Evolutionary conservation across 2,888 invertebrate genomes (phyloP).

Genomic region (Lepidonotus clava): DNA sequence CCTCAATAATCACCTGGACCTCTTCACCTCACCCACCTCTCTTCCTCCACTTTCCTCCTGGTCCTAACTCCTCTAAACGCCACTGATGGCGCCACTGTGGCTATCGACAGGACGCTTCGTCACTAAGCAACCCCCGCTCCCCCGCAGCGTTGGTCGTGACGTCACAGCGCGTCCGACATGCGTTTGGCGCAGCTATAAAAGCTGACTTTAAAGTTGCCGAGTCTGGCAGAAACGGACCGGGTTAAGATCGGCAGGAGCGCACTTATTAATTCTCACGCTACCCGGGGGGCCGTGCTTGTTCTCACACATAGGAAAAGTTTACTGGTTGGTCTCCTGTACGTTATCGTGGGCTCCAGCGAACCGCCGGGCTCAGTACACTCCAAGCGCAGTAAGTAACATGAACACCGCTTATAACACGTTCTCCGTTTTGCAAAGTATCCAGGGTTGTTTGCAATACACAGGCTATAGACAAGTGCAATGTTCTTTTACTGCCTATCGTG

Average conservation of each 20-base stretch:
- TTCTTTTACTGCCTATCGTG: too few species aligned
- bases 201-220: not conserved
- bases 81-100: not conserved
- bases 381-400: slow-evolving; percentile 16
- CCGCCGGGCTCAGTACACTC: not conserved
- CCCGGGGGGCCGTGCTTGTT: not conserved
- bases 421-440: too few species aligned
- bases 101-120: not conserved
- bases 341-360: not conserved
- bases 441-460: too few species aligned
- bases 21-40: too few species aligned
- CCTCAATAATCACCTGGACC: too few species aligned
- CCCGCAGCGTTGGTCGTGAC: not conserved
- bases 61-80: not conserved
- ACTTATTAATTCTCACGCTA: not conserved
- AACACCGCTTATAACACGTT: too few species aligned
- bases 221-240: not conserved
- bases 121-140: not conserved
- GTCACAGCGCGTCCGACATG: not conserved
- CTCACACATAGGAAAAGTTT: not conserved
- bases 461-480: too few species aligned
- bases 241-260: not conserved
- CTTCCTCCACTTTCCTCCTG: too few species aligned
- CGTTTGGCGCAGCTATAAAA: not conserved
- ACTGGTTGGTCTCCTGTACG: not conserved